Conservation (phyloP, 2,888 invertebrate species). For the Tetropium fuscum region DNA sequence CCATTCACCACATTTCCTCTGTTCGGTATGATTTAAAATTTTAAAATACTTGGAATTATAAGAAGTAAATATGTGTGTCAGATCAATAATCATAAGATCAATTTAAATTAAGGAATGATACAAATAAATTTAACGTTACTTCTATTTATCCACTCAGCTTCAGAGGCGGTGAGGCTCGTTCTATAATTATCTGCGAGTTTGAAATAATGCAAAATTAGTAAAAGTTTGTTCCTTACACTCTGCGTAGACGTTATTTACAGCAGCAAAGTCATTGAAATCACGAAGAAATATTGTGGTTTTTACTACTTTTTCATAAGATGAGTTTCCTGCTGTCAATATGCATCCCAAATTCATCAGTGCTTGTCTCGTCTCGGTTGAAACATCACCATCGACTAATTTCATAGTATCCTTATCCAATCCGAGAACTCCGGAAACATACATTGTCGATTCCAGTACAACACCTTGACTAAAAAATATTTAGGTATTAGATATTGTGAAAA, state of each 20-base stretch:
- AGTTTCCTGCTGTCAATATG: slow-evolving; percentile 80
- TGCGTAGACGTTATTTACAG: slow-evolving; percentile 86
- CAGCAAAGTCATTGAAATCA: slow-evolving; percentile 83
- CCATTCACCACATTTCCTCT: no score
- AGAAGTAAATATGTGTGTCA: no score
- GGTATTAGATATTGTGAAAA: no score
- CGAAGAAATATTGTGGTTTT: slow-evolving; percentile 89
- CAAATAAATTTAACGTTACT: no score
- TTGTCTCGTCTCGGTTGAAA: slow-evolving; percentile 78
- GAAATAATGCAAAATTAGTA: background rate
- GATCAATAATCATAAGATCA: no score
- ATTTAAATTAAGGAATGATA: no score
- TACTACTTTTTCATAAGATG: slow-evolving; percentile 79
- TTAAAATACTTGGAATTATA: no score
- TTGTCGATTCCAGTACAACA: slow-evolving; percentile 83
- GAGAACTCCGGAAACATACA: slow-evolving; percentile 90
- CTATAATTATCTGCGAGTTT: no score
- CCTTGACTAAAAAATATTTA: slow-evolving; percentile 81
- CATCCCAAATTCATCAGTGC: slow-evolving; percentile 83
- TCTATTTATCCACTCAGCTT: no score
- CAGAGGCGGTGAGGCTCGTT: no score
- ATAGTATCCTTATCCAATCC: slow-evolving; percentile 79
- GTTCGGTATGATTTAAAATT: no score
- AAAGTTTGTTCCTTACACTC: slow-evolving; percentile 75
- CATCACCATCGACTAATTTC: slow-evolving; percentile 81